Evolutionary conservation across 1,140 invertebrate genomes (phyloP).

Genomic region (Steinernema feltiae): DNA sequence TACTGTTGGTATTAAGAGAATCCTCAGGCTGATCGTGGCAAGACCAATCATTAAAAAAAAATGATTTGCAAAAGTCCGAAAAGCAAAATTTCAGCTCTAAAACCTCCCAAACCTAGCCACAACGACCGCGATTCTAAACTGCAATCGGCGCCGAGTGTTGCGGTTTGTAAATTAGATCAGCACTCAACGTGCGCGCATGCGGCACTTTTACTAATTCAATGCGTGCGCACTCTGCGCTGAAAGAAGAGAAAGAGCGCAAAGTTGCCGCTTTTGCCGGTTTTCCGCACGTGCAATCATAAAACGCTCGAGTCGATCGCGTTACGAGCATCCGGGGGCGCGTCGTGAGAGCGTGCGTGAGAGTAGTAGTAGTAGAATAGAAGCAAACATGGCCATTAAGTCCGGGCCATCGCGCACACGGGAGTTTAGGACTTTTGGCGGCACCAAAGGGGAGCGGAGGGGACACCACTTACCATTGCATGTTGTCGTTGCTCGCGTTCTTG

Average conservation of each 20-base stretch:
- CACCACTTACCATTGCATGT: background rate
- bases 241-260: background rate
- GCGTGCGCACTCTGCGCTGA: background rate
- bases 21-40: too few relatives aligned
- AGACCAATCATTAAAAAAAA: too few relatives aligned
- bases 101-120: too few relatives aligned
- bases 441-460: background rate
- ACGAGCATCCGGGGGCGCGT: background rate
- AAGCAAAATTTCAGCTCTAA: too few relatives aligned
- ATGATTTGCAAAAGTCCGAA: too few relatives aligned
- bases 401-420: too few relatives aligned
- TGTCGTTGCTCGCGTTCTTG: background rate
- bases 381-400: background rate
- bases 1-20: too few relatives aligned
- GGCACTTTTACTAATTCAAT: background rate
- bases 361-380: too few relatives aligned
- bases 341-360: background rate
- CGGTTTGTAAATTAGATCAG: background rate
- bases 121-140: too few relatives aligned
- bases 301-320: background rate
- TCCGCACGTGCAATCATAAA: background rate
- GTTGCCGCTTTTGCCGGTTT: too few relatives aligned
- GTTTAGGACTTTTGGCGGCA: too few relatives aligned
- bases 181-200: background rate
- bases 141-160: too few relatives aligned